Evolutionary conservation across 2,113 vertebrate species (phyloP), one percentile per base, ranked within the genome.

Genomic region (Poeciliopsis occidentalis): DNA sequence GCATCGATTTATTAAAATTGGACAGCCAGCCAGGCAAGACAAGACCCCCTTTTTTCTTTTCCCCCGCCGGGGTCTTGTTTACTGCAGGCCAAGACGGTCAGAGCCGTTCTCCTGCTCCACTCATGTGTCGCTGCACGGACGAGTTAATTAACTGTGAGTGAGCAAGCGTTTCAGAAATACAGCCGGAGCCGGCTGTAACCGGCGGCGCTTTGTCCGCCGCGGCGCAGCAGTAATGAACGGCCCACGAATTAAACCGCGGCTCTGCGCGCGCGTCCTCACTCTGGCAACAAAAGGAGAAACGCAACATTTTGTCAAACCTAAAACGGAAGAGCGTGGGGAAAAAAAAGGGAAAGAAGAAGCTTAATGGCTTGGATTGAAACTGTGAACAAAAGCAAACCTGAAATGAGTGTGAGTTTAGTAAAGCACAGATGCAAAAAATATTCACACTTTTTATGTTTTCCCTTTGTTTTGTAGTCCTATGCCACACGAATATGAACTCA

Each of bases 1-100:
- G 68, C 89, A 90, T 92, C 83, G 87, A 92, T 92, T 92, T 93
- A 91, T 91, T 90, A 82, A 93, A 92, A 92, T 91, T 76, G 86
- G 66, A 78, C 64, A 54, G 85, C 67, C 63, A 57, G 73, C 83
- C 77, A 75, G 71, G 67, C 81, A 32, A 91, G 81, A 88, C 81
- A 44, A 85, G 85, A 82, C 80, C 82, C 74, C 10, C 10, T 37
- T 37, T 12, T 37, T 11, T 2, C 68, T 83, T 74, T 78, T 1
- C 54, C 29, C 73, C 85, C 70, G 22, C 69, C 22, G 72, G 87
- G 85, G 85, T 91, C 89, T 89, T 92, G 89, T 92, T 93, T 91
- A 89, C 89, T 86, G 73, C 80, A 78, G 69, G 81, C 79, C 69
- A 67, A 88, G 81, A 70, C 79, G 68, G 87, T 75, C 75, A 79